These are phyloP conservation scores for Aphis gossypii DNA, from an alignment of 1,140 invertebrate species.

Conservation along the genomic window DNA sequence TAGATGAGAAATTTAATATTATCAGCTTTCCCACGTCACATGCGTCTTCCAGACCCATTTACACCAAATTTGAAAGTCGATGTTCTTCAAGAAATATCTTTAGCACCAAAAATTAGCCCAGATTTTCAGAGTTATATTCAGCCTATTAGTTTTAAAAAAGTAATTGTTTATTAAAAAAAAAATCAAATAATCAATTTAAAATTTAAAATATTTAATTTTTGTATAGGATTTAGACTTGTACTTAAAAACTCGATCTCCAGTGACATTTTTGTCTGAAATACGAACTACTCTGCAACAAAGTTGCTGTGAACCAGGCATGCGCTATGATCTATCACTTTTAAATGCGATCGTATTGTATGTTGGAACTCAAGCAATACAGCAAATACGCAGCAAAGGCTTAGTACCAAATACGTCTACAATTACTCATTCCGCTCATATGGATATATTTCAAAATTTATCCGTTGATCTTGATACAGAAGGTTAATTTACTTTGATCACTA, in stretches of 20 bases:
- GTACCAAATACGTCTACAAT: slow-evolving; percentile 97
- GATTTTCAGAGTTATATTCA: slow-evolving; percentile 90
- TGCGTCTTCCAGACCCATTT: slow-evolving; percentile 97
- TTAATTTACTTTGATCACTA: slow-evolving; percentile 58
- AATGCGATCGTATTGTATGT: slow-evolving; percentile 98
- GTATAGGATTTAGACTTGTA: slow-evolving; percentile 91
- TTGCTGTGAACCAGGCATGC: slow-evolving; percentile 81
- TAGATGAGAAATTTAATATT: slow-evolving; percentile 95
- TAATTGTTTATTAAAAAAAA: neutral
- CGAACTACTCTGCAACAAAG: slow-evolving; percentile 85
- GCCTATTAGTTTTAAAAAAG: slow-evolving; percentile 85
- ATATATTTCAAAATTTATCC: slow-evolving; percentile 98
- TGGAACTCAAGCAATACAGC: slow-evolving; percentile 92
- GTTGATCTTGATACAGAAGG: slow-evolving; percentile 98
- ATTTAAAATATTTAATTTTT: slow-evolving; percentile 26
- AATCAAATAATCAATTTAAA: neutral
- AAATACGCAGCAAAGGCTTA: slow-evolving; percentile 85
- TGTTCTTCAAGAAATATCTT: slow-evolving; percentile 75
- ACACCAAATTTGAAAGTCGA: slow-evolving; percentile 96
- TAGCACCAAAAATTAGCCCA: slow-evolving; percentile 84
- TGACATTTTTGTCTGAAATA: slow-evolving; percentile 93
- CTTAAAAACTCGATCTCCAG: slow-evolving; percentile 90
- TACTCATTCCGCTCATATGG: slow-evolving; percentile 97
- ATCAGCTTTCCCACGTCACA: slow-evolving; percentile 97
- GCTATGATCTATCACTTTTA: slow-evolving; percentile 95